phyloP scores from a whole-genome alignment of 2,888 invertebrate genomes.

The Scaptomyza flava region DNA sequence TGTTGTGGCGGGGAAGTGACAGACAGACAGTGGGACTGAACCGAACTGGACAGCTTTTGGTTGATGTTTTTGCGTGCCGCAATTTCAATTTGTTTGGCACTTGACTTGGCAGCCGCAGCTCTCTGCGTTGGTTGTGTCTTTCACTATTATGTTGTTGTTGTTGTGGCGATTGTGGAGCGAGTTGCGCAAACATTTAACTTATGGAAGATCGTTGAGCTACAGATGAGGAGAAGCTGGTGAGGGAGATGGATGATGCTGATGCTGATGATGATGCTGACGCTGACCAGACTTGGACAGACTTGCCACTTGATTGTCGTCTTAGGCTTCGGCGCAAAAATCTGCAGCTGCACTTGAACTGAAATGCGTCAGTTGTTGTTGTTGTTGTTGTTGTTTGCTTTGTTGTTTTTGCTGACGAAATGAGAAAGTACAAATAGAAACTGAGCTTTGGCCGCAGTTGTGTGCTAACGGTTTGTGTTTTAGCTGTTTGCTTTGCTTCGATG shows the following conservation, averaged over 20 bases:
- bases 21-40: conserved; percentile 5
- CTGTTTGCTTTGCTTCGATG: conserved; percentile 37
- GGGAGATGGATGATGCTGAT: conserved; percentile 8
- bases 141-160: conserved; percentile 53
- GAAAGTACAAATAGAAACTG: conserved; percentile 78
- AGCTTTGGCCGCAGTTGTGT: conserved; percentile 25
- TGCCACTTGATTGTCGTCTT: conserved; percentile 57
- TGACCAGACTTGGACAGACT: conserved; percentile 35
- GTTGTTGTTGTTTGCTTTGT: neutral
- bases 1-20: neutral
- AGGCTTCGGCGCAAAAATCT: conserved; percentile 50
- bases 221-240: conserved; percentile 12
- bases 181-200: conserved; percentile 76
- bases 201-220: conserved; percentile 35
- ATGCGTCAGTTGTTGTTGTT: conserved; percentile 60
- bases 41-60: conserved; percentile 40
- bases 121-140: conserved; percentile 48
- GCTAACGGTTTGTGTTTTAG: conserved; percentile 35
- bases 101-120: conserved; percentile 61
- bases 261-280: conserved; percentile 28
- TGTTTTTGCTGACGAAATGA: conserved; percentile 56
- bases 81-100: conserved; percentile 78
- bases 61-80: conserved; percentile 76
- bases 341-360: conserved; percentile 77
- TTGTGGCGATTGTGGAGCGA: conserved; percentile 54